Evolutionary conservation across 2,888 invertebrate species (phyloP).

Genomic region (Acrobasis suavella): DNA sequence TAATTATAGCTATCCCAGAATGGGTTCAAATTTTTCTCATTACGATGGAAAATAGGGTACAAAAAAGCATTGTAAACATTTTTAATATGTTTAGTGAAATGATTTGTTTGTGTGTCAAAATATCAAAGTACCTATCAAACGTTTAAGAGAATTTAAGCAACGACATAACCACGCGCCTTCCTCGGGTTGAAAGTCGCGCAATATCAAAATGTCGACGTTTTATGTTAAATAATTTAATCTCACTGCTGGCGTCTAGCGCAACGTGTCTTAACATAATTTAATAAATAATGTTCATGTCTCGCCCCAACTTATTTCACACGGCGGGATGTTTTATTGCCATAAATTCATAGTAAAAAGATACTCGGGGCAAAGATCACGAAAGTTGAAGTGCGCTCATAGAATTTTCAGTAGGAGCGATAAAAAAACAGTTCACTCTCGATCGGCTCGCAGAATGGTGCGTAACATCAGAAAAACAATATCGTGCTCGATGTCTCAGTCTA

Average conservation of each 20-base stretch:
- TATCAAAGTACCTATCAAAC: conserved; percentile 44
- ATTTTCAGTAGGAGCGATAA: conserved; percentile 64
- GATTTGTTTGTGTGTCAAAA: conserved; percentile 15
- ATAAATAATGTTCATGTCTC: conserved; percentile 62
- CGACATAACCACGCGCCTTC: conserved; percentile 49
- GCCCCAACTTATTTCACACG: conserved; percentile 49
- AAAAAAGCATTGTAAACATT: too few relatives aligned
- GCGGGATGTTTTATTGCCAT: conserved; percentile 39
- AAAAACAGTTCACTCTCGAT: conserved; percentile 63
- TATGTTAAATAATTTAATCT: conserved; percentile 71
- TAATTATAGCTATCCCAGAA: too few relatives aligned
- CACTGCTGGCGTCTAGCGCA: conserved; percentile 52
- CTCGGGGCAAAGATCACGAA: conserved; percentile 40
- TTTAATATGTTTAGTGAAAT: too few relatives aligned
- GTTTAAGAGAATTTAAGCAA: conserved; percentile 40
- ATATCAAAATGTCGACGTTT: conserved; percentile 60
- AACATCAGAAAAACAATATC: conserved; percentile 76
- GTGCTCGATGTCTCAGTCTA: conserved; percentile 74
- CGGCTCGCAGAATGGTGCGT: conserved; percentile 55
- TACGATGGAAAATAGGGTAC: too few relatives aligned
- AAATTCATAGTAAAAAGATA: conserved; percentile 38
- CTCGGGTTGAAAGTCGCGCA: conserved; percentile 57
- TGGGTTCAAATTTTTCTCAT: too few relatives aligned
- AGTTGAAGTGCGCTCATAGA: conserved; percentile 54
- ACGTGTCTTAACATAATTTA: conserved; percentile 65